Conservation (phyloP, 1,140 invertebrate genomes). For the Oncopodura yosiiana region DNA sequence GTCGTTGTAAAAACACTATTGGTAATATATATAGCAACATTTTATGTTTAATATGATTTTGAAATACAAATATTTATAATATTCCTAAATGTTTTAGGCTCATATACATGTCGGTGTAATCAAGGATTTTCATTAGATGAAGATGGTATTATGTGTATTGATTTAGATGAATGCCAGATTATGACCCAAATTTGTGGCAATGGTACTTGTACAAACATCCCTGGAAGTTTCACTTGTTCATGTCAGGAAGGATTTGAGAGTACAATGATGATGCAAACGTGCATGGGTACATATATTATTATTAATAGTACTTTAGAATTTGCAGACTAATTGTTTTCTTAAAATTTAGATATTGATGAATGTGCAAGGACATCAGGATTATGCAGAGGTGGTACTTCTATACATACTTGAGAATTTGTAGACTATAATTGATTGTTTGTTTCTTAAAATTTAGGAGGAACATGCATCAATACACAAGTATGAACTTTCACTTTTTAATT, state of each 20-base stretch:
- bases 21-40: no score
- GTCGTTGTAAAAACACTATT: no score
- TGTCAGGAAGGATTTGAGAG: constrained; percentile 66
- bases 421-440: constrained; percentile 21
- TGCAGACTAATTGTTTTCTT: neutral
- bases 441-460: constrained; percentile 61
- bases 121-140: constrained; percentile 65
- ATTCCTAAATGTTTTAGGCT: constrained; percentile 39
- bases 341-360: constrained; percentile 62
- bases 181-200: constrained; percentile 52
- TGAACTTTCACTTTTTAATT: neutral
- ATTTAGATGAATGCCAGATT: constrained; percentile 68
- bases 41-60: constrained; percentile 4
- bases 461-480: constrained; percentile 67
- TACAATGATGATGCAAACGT: constrained; percentile 68
- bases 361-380: constrained; percentile 59
- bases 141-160: constrained; percentile 62
- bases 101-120: constrained; percentile 57
- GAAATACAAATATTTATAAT: constrained; percentile 7
- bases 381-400: constrained; percentile 56
- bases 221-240: constrained; percentile 69
- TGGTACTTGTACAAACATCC: constrained; percentile 62
- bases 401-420: constrained; percentile 34
- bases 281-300: constrained; percentile 57
- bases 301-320: neutral